Evolutionary conservation across 2,888 invertebrate genomes (phyloP), one percentile per base, ranked within the genome.

Genomic region (Cremastinae sp.): DNA sequence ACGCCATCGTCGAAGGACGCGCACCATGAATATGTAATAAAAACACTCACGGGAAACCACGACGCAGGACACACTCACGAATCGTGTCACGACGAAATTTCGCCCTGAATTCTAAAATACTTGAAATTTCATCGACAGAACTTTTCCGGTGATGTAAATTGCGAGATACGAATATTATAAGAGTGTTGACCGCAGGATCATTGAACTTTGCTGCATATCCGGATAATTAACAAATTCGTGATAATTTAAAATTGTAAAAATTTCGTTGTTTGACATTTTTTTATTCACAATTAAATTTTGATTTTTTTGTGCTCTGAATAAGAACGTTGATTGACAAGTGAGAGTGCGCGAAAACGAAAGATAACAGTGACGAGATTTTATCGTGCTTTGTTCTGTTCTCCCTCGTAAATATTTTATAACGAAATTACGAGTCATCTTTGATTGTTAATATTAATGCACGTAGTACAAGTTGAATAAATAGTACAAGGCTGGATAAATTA

Each of bases 1-100:
- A 89, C 89, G 87, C 84, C 88, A 87, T 81, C 83, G 87, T 82
- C 86, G 87, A 88, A 89, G 88, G 88, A 89, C 87, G 87, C 86
- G 84, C 80, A 76, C 76, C 80, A 82, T 82, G 80, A 84, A 83
- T 83, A 84, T 84, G 81, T 82, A 83, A 83, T 74, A 72, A 22
- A 49, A 9, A 68, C 12, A 55, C 45, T 16, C 43, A 28, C 28
- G 47, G 47, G 35, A 61, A 14, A 18, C 45, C 10, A 20, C 37
- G 39, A 37, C 35, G 49, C 49, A 20, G 5, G 51, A 14, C 16
- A 39, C 8, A 39, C 22, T 62, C 47, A 49, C 51, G 58, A 41
- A 12, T 43, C 28, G 14, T 5, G 8, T 12, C 16, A 55, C 47
- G 9, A 12, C 55, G 59, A 53, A 28, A 20, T 9, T 22, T 64